phyloP scores from a whole-genome alignment of 1,140 invertebrate genomes.

The Agrypnia vestita region DNA sequence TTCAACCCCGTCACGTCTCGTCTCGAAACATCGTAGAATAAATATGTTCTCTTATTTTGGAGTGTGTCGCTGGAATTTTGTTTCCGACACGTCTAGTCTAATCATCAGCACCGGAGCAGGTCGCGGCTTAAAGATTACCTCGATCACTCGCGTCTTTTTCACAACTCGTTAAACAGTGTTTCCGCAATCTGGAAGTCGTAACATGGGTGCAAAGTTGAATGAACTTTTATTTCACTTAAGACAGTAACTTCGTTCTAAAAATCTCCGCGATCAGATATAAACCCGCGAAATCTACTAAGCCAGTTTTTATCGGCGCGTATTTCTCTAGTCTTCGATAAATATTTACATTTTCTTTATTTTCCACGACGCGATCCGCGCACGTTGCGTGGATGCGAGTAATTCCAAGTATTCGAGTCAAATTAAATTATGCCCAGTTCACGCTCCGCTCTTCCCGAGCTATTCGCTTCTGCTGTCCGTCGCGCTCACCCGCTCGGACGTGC shows the following conservation, averaged over 20 bases:
- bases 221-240: slow-evolving; percentile 40
- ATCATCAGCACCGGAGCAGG: neutral
- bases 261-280: slow-evolving; percentile 23
- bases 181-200: slow-evolving; percentile 11
- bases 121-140: slow-evolving; percentile 10
- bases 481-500: neutral
- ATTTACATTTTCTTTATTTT: slow-evolving; percentile 43
- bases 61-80: slow-evolving; percentile 1
- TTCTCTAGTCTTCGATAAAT: slow-evolving; percentile 30
- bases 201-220: slow-evolving; percentile 27
- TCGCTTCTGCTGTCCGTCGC: slow-evolving; percentile 10
- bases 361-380: slow-evolving; percentile 4
- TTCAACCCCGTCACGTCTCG: neutral
- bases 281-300: slow-evolving; percentile 30
- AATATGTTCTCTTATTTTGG: neutral
- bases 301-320: slow-evolving; percentile 29
- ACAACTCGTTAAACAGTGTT: slow-evolving; percentile 24
- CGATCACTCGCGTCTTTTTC: neutral
- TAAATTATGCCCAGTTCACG: slow-evolving; percentile 57
- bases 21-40: neutral
- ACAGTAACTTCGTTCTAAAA: slow-evolving; percentile 38
- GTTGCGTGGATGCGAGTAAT: neutral
- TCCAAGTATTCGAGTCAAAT: slow-evolving; percentile 53
- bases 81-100: slow-evolving; percentile 1
- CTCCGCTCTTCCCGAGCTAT: slow-evolving; percentile 55